phyloP scores from a whole-genome alignment of 2,113 vertebrate species.

The Natator depressus region DNA sequence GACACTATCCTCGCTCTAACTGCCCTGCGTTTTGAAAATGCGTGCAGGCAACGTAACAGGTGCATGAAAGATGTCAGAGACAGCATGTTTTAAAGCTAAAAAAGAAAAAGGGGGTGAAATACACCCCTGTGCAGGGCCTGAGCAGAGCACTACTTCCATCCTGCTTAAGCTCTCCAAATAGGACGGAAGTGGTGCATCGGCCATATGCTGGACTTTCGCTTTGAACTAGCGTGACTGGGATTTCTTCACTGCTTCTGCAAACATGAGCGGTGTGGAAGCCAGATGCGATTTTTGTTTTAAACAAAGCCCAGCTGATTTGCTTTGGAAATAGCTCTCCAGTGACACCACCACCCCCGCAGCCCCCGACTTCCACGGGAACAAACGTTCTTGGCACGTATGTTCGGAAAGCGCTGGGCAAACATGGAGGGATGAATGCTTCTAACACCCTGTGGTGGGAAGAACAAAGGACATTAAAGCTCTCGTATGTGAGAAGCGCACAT shows the following conservation, averaged over 20 bases:
- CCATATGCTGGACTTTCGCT: neutral
- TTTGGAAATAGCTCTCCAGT: neutral
- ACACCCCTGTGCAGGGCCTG: fast-evolving
- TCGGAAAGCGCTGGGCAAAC: neutral
- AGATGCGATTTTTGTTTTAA: neutral
- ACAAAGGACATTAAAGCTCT: neutral
- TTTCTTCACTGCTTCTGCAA: neutral
- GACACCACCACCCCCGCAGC: neutral
- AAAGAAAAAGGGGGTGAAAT: neutral
- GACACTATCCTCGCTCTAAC: neutral
- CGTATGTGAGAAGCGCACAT: neutral
- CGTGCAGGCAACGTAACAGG: neutral
- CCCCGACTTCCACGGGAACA: neutral
- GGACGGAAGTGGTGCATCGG: neutral
- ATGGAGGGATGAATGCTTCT: neutral
- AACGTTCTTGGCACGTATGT: neutral
- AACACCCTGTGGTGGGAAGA: neutral
- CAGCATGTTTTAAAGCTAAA: neutral
- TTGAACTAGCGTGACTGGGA: neutral
- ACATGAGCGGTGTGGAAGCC: neutral
- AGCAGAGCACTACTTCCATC: neutral
- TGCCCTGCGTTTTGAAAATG: neutral
- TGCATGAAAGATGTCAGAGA: neutral
- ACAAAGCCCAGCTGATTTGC: neutral
- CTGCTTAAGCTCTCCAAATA: neutral